These are phyloP conservation scores for Drosophila prostipennis DNA, from an alignment of 2,888 invertebrate genomes.

Conservation along the genomic window DNA sequence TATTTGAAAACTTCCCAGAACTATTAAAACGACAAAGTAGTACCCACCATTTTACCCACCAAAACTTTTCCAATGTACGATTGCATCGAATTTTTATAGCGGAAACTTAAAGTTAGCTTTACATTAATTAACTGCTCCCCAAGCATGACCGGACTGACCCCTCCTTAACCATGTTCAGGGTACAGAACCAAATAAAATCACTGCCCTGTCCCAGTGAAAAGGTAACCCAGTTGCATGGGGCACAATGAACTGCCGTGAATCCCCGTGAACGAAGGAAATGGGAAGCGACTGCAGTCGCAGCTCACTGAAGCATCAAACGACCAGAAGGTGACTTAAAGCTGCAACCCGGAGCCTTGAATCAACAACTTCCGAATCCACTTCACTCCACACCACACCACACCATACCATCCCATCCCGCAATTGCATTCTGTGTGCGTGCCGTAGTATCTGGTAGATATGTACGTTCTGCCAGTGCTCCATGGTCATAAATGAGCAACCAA, in stretches of 20 bases:
- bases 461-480: conserved; percentile 64
- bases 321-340: conserved; percentile 59
- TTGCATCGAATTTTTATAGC: conserved; percentile 10
- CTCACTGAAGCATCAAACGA: conserved; percentile 68
- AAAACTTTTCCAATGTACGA: not conserved
- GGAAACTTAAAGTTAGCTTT: conserved; percentile 26
- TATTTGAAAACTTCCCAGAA: not conserved
- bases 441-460: conserved; percentile 53
- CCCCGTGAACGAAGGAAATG: conserved; percentile 24
- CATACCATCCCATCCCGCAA: conserved; percentile 5
- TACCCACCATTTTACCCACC: not conserved
- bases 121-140: conserved; percentile 50
- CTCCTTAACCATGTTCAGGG: conserved; percentile 6
- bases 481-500: conserved; percentile 80
- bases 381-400: not conserved
- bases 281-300: conserved; percentile 39
- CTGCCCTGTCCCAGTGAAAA: conserved; percentile 40
- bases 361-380: conserved; percentile 42
- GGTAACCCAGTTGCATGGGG: conserved; percentile 30
- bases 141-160: conserved; percentile 62
- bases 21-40: not conserved
- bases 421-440: conserved; percentile 45
- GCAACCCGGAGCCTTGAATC: conserved; percentile 42
- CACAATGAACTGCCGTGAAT: conserved; percentile 53
- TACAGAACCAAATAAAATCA: conserved; percentile 50